Base-by-base conservation (phyloP, 2,888 invertebrate species). In the Empis stercorea region DNA sequence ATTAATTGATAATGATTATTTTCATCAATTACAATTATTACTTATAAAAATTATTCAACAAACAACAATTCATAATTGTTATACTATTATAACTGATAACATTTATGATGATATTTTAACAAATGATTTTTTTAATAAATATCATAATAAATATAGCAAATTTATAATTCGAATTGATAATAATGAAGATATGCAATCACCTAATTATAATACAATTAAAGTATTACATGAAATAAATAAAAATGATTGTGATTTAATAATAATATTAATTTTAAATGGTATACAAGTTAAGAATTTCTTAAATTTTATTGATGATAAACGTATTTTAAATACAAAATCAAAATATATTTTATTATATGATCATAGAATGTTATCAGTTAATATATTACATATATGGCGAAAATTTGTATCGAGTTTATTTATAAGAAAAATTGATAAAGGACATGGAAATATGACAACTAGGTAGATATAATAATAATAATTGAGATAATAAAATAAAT, bases 341-440 rank as follows among this genome's bases (percentile, higher is more conserved):
- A 80, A 79, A 54, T 87, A 79, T 59, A 68, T 88, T 34, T 64
- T 87, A 48, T 68, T 87, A 0, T 74, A 84, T 61, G 86, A 88
- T 62, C 68, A 73, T 48, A 71, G 83, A 6, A 68, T 88, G 2
- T 80, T 86, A 56, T 71, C 73, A 44, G 72, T 74, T 52, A 75
- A 80, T 6, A 68, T 83, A 51, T 75, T 80, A 57, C 82, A 81
- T 57, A 63, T 88, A 13, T 88, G 88, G 88, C 82, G 80, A 51
- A 74, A 82, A 51, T 78, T 87, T 43, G 76, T 87, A 15, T 82
- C 84, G 56, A 79, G 84, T 0, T 64, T 87, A 9, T 88, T 88
- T 54, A 68, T 88, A 13, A 74, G 76, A 43, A 73, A 75, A 55
- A 78, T 78, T 57, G 66, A 57, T 43, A 65, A 67, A 54, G 53